Evolutionary conservation across 2,888 invertebrate species (phyloP), one percentile per base, ranked within the genome.

Genomic region (Strigamia maritima): DNA sequence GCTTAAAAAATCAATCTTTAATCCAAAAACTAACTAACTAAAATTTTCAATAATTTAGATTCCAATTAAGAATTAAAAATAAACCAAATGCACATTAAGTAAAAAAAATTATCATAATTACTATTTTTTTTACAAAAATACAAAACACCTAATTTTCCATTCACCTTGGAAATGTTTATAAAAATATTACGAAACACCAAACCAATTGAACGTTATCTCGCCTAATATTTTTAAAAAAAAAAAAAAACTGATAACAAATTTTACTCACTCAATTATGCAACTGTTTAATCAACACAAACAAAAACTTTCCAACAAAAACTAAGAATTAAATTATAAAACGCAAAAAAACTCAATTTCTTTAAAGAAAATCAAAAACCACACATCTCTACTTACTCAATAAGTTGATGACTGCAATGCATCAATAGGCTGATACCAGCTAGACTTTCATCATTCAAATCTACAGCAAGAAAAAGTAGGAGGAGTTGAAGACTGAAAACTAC

Each of bases 141-240:
- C 44, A 44, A 44, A 44, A 14, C 44, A 14, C 1, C 44, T 44
- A 44, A 65, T 24, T 65, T 65, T 65, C 3, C 19, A 65, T n/a
- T 65, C 24, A 65, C 60, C 60, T 65, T 65, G 60, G 19, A 65
- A 65, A 1, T 65, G 60, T 65, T 65, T 65, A 65, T 44, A 44
- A 44, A 44, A 44, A 44, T 44, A 16, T 44, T 44, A 16, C 19
- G 60, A 65, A 19, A 65, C 19, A 7, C 12, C 6, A 24, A 65
- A n/a, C 24, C 60, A 65, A 65, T 65, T 12, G 8, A 65, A 12
- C 22, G 2, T 65, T 65, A 65, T 65, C 60, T 65, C 3, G 22
- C 1, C 24, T 22, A 65, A n/a, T 24, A 24, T 65, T 65, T 24
- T 22, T 10, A 65, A 65, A 24, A 65, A 65, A 24, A 65, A 24